phyloP scores from a whole-genome alignment of 2,113 vertebrate species.

The Dicentrarchus labrax region DNA sequence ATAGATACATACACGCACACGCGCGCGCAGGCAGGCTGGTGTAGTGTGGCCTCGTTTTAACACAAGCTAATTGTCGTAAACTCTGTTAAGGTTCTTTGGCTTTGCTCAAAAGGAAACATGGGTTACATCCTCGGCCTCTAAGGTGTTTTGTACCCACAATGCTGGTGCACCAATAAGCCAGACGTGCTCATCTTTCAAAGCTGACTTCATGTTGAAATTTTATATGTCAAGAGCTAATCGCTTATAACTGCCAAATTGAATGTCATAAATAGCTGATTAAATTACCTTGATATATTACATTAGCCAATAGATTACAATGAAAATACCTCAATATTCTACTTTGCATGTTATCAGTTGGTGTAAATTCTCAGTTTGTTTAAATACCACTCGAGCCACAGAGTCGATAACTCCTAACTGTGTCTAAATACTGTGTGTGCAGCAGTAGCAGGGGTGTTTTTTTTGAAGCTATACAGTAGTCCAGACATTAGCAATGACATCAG shows the following conservation, averaged over 20 bases:
- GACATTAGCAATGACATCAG: slow-evolving; percentile 74
- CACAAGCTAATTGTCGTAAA: slow-evolving; percentile 48
- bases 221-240: neutral
- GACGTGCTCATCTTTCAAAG: neutral
- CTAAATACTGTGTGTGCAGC: slow-evolving; percentile 60
- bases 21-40: slow-evolving; percentile 11
- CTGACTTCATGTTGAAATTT: neutral
- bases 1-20: slow-evolving; percentile 17
- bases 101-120: slow-evolving; percentile 30
- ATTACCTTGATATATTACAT: neutral
- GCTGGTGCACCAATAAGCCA: neutral
- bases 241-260: neutral
- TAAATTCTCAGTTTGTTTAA: slow-evolving; percentile 62
- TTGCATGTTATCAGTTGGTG: slow-evolving; percentile 34
- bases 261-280: slow-evolving; percentile 7
- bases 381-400: slow-evolving; percentile 33
- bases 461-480: slow-evolving; percentile 71
- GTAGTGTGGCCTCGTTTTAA: slow-evolving; percentile 57
- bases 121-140: slow-evolving; percentile 22
- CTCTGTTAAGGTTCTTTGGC: slow-evolving; percentile 30
- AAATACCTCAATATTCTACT: slow-evolving; percentile 21
- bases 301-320: slow-evolving; percentile 9
- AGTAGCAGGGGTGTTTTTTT: slow-evolving; percentile 33
- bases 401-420: slow-evolving; percentile 63
- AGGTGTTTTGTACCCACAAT: slow-evolving; percentile 15